Base-by-base conservation (phyloP, 2,888 invertebrate genomes). In the Philaethria dido region DNA sequence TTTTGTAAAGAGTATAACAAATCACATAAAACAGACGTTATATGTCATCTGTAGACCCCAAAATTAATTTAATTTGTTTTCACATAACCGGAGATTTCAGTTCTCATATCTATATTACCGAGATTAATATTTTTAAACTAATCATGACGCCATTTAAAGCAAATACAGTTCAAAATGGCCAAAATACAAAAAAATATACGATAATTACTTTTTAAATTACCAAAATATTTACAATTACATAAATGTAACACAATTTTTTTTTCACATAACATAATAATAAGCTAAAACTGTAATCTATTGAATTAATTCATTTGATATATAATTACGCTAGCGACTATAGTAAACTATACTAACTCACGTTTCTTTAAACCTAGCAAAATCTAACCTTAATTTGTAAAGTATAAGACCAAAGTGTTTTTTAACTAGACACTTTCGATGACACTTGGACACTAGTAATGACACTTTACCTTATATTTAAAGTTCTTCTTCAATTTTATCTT, bases 401-500 rank as follows among this genome's bases (percentile, higher is more conserved):
- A 9, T 33, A 33, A 8, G 33, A 44, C 16, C 8, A 44, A 16
- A 6, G 2, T 18, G 16, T 6, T 18, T 20, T 20, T 11, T 20
- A 36, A n/a, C 2, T 18, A 11, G 18, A 54, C 36, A 54, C 20
- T 36, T 52, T 3, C 33, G 33, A 5, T 33, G 13, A 36, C 54
- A 54, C 33, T 54, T 54, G 0, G 33, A 50, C 50, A 50, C 50
- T 50, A 22, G 3, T n/a, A 14, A 14, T 36, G 33, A 36, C 18
- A 36, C 18, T 39, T 20, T 9, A 57, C 22, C 55, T 57, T 62
- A 73, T 33, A 36, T 47, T 66, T 62, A 69, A 1, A 57, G 54
- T 44, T 69, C 69, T 25, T 63, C 48, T 2, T 69, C 69, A 1
- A 69, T 67, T 33, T 63, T 66, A 13, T 69, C 69, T 36, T 64